Evolutionary conservation across 2,888 invertebrate species (phyloP), one percentile per base, ranked within the genome.

Genomic region (Nomada ferruginata): DNA sequence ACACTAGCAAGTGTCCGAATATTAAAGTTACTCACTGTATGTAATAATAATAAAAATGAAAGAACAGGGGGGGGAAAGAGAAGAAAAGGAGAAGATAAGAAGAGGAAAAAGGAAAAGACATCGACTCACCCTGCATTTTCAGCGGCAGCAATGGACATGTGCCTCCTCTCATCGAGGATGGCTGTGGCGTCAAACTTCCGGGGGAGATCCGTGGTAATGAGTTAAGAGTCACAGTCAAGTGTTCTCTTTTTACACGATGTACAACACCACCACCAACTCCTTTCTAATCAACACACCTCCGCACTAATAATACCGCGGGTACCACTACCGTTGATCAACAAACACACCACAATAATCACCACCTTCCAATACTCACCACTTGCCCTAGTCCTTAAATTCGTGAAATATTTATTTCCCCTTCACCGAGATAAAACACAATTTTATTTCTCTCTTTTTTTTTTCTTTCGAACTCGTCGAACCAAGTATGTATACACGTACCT

Each of bases 101-200:
- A 18, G 11, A 9, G 10, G 70, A 59, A 53, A 60, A 63, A 23
- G 42, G 57, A 50, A 66, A 20, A 10, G 74, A 63, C 60, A 26
- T 47, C 15, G 64, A 91, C 94, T 93, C 93, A 95, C 95, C 95
- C 95, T 95, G 95, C 95, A 95, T 95, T 95, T 95, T 95, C 95
- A 94, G 94, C 93, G 92, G 94, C 95, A 95, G 95, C 94, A 94
- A 95, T 95, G 94, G 95, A 95, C 95, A 95, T 95, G 95, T 95
- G 95, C 95, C 94, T 94, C 94, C 95, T 95, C 95, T 95, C 95
- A 95, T 95, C 94, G 94, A 94, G 94, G 94, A 93, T 94, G 94
- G 95, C 95, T 95, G 95, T 93, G 93, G 93, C 92, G 92, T 94
- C 94, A 94, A 95, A 94, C 94, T 94, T 93, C 91, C 94, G 94